Percentiles rank a stretch among this genome's conserved stretches.
phyloP scores from a whole-genome alignment of 2,888 invertebrate genomes.

The Gasteruption jaculator region DNA sequence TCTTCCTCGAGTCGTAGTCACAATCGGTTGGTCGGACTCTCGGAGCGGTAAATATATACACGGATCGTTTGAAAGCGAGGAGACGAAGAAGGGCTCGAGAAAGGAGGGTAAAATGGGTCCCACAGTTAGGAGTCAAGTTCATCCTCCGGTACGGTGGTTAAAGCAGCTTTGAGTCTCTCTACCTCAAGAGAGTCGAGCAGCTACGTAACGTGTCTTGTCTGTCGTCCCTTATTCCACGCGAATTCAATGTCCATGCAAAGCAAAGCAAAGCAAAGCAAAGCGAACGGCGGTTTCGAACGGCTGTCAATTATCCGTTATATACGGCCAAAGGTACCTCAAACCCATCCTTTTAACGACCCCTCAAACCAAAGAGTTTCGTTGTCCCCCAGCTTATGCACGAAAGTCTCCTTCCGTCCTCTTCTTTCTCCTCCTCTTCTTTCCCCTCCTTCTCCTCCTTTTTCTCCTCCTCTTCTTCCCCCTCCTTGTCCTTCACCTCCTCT shows the following conservation, averaged over 20 bases:
- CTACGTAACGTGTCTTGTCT: too few species aligned
- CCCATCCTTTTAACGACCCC: conserved; percentile 49
- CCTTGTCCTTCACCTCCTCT: conserved; percentile 18
- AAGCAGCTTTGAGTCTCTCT: conserved; percentile 16
- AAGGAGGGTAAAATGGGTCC: too few species aligned
- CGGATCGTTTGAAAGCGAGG: too few species aligned
- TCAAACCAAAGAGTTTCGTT: conserved; percentile 30
- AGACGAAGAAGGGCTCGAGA: too few species aligned
- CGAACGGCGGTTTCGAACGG: conserved; percentile 45
- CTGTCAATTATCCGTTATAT: conserved; percentile 53
- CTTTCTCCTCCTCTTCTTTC: conserved; percentile 1
- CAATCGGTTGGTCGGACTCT: too few species aligned
- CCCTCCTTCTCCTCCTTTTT: conserved; percentile 17
- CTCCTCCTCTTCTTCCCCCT: conserved; percentile 16
- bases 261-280: too few species aligned
- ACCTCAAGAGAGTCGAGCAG: conserved; percentile 16
- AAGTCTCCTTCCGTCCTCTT: conserved; percentile 10
- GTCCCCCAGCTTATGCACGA: conserved; percentile 16
- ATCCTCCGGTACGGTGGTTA: too few species aligned
- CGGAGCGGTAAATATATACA: too few species aligned
- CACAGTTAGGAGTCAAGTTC: too few species aligned
- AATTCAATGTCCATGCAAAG: conserved; percentile 51
- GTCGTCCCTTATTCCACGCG: conserved; percentile 35
- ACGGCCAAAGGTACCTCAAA: conserved; percentile 48
- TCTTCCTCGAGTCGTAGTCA: too few species aligned